Base-by-base conservation (phyloP, 2,797 vertebrate species). In the Danio aesculapii region DNA sequence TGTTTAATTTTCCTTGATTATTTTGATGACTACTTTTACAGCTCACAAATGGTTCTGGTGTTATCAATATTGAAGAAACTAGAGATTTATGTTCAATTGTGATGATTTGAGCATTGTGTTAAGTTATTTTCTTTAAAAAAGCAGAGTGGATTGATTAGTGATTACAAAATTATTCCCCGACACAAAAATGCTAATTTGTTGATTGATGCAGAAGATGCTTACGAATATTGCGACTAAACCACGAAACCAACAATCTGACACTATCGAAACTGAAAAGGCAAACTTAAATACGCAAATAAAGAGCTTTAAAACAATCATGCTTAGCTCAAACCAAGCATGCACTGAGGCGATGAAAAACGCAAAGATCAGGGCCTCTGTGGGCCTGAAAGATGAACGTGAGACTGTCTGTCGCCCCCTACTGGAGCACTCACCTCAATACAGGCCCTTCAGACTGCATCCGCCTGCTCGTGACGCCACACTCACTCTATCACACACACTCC, bases 321-420 rank as follows among this genome's bases (percentile, higher is more conserved):
- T 49, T 46, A 39, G 43, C 76, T 8, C 39, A 75, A 83, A 81
- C 77, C 57, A 73, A 78, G 71, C 62, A 68, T 67, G 55, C 52
- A 21, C 55, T 9, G 46, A 44, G 10, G 61, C 43, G 46, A 61
- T 58, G 52, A 8, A 17, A 63, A 30, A n/a, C 12, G 39, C 10
- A 69, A 39, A 69, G 62, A 47, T 5, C 8, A 19, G 39, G 12
- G 66, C 47, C 67, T 49, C 17, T 2, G 8, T 71, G 68, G 74
- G 81, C 53, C n/a, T 10, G 21, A 17, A 62, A 47, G 61, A 47
- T 46, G 44, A 75, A 19, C 52, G 8, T 14, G 11, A 30, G 39
- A 63, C 8, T n/a, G n/a, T 19, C 44, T 77, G 16, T 19, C 3
- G 14, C 59, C 66, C 68, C 55, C 61, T 79, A 61, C 62, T 55